Base-by-base conservation (phyloP, 2,888 invertebrate species). In the Polietes domitor region DNA sequence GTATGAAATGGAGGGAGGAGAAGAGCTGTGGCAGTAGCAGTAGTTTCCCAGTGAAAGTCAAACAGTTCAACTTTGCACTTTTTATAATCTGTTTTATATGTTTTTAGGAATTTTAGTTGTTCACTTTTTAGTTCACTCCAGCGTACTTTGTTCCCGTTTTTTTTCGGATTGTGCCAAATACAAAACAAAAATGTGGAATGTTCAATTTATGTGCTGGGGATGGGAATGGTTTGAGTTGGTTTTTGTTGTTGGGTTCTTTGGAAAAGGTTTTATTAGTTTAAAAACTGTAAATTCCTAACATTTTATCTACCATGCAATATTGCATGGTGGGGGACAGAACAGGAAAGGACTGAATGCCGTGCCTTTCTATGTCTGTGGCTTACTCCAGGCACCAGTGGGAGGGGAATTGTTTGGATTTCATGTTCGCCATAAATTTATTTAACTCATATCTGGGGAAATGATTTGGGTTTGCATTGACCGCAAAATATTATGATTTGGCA, bases 11-110 rank as follows among this genome's bases (percentile, higher is more conserved):
- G 63, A 28, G 61, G 12, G 26, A 17, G 32, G 28, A n/a, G 32
- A 6, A 32, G 55, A 10, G 71, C 10, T 77, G 73, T 32, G 7
- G 32, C 7, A 32, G 32, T 32, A 32, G 32, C 32, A 3, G 37
- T 37, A 37, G 37, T 37, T 37, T 78, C 71, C 43, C 41, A 73
- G 81, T 78, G 72, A 84, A 84, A 84, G 78, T 81, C 73, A 24
- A 74, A 84, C 72, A 58, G 80, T 83, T 80, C 71, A 83, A 83
- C 83, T 83, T 83, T 83, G 77, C 83, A 80, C 80, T 83, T 80
- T 84, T 84, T 63, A 81, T 80, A 81, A 84, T 81, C 83, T 81
- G 78, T 84, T 84, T 84, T 80, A 77, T 73, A 76, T 81, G 83
- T 83, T 80, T 80, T 75, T 47, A 26, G 80, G 72, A 75, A 83